Percentiles rank a stretch among this genome's conserved stretches.
phyloP scores from a whole-genome alignment of 1,140 invertebrate genomes.

The Leptinotarsa lineolata region DNA sequence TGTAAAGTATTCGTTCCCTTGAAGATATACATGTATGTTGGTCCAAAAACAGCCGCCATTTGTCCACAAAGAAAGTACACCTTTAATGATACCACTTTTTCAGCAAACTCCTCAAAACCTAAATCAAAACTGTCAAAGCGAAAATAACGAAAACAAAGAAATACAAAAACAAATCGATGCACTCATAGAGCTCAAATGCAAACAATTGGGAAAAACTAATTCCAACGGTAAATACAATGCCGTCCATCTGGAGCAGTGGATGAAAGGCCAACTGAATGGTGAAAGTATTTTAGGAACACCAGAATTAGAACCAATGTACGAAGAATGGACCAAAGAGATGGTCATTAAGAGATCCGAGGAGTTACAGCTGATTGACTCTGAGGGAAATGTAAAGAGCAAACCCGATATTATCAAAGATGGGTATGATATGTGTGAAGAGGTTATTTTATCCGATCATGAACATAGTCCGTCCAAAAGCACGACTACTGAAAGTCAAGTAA shows the following conservation, averaged over 20 bases:
- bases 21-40: constrained; percentile 11
- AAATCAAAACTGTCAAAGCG: constrained; percentile 35
- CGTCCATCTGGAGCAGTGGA: constrained; percentile 74
- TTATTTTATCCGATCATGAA: constrained; percentile 60
- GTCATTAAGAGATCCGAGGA: constrained; percentile 68
- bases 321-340: constrained; percentile 74
- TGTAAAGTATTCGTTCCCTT: no score
- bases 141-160: constrained; percentile 49
- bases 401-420: constrained; percentile 50
- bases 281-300: constrained; percentile 54
- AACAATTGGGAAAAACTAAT: constrained; percentile 61
- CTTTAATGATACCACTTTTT: constrained; percentile 36
- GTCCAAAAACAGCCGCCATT: constrained; percentile 17
- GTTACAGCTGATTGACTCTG: constrained; percentile 63
- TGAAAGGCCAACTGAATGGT: constrained; percentile 63
- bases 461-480: constrained; percentile 70
- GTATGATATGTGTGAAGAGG: constrained; percentile 54
- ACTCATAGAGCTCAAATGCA: constrained; percentile 65
- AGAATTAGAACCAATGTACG: constrained; percentile 58
- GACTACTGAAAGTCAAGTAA: constrained; percentile 73
- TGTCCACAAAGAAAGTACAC: constrained; percentile 15
- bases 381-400: constrained; percentile 38
- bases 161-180: constrained; percentile 60
- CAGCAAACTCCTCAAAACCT: constrained; percentile 47
- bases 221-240: constrained; percentile 64